Evolutionary conservation across 1,140 invertebrate species (phyloP).

Genomic region (Leucophenga varia): DNA sequence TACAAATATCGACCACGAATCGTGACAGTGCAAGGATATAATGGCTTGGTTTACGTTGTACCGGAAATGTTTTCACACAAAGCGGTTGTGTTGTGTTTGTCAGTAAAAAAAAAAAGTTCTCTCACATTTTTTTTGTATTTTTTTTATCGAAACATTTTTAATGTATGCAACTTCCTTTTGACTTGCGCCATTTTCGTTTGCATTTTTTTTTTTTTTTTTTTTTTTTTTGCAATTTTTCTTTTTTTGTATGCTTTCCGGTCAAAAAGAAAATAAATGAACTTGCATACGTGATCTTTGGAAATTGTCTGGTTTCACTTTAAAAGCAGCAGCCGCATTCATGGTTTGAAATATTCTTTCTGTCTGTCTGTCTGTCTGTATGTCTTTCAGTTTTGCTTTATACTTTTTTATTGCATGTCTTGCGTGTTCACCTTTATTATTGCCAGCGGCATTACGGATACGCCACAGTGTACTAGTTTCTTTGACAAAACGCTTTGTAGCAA

Average conservation of each 20-base stretch:
- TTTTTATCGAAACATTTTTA: no score
- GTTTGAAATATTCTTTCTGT: background rate
- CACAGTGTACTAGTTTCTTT: slow-evolving; percentile 27
- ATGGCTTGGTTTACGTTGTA: no score
- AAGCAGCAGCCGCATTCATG: background rate
- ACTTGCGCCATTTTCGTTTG: background rate
- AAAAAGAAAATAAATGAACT: slow-evolving; percentile 4
- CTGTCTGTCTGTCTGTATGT: background rate
- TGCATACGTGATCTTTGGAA: background rate
- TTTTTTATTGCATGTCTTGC: slow-evolving; percentile 5
- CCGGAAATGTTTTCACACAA: no score
- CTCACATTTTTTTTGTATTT: no score
- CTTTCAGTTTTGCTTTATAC: background rate
- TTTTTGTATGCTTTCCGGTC: slow-evolving; percentile 15
- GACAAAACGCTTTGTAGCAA: no score
- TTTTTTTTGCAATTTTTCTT: slow-evolving; percentile 4
- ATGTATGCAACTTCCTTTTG: background rate
- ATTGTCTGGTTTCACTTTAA: slow-evolving; percentile 2
- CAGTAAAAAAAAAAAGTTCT: no score
- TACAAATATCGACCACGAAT: no score
- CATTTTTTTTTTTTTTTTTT: background rate
- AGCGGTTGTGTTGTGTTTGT: no score
- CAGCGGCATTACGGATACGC: slow-evolving; percentile 28
- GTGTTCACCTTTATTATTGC: background rate
- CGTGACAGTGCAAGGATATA: no score